phyloP scores from a whole-genome alignment of 2,113 vertebrate genomes.

The Galemys pyrenaicus region DNA sequence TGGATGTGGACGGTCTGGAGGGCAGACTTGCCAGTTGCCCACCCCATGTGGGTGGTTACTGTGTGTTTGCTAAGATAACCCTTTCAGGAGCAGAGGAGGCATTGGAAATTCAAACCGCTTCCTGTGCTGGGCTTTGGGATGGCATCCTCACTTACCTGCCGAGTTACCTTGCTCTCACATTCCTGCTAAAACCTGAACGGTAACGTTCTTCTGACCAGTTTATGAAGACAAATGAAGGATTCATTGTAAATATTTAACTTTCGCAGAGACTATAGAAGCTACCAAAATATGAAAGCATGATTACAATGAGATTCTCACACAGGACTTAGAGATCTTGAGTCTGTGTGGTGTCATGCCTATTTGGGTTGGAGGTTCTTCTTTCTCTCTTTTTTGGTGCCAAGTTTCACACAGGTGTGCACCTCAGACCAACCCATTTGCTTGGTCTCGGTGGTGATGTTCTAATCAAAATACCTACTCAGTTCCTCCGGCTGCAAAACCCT shows the following conservation, averaged over 20 bases:
- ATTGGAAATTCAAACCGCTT: not conserved
- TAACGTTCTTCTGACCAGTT: not conserved
- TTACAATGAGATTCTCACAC: fast-evolving
- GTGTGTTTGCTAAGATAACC: fast-evolving
- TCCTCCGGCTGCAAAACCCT: not conserved
- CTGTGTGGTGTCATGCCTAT: fast-evolving
- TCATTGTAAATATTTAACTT: not conserved
- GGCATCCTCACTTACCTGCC: not conserved
- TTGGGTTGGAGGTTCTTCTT: no score
- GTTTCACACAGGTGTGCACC: not conserved
- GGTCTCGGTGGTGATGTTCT: no score
- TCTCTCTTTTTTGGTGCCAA: not conserved
- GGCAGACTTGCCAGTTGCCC: not conserved
- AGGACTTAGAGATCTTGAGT: fast-evolving
- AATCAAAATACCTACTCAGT: fast-evolving
- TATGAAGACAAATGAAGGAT: not conserved
- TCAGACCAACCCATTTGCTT: not conserved
- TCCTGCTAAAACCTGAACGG: not conserved
- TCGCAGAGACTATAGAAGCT: not conserved
- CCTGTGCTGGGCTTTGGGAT: not conserved
- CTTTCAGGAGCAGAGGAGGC: fast-evolving
- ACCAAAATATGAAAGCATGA: no score
- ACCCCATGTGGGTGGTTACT: not conserved
- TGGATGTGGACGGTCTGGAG: not conserved
- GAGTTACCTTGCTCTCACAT: not conserved